Evolutionary conservation across 1,140 invertebrate species (phyloP).

Genomic region (Diorhabda sublineata): DNA sequence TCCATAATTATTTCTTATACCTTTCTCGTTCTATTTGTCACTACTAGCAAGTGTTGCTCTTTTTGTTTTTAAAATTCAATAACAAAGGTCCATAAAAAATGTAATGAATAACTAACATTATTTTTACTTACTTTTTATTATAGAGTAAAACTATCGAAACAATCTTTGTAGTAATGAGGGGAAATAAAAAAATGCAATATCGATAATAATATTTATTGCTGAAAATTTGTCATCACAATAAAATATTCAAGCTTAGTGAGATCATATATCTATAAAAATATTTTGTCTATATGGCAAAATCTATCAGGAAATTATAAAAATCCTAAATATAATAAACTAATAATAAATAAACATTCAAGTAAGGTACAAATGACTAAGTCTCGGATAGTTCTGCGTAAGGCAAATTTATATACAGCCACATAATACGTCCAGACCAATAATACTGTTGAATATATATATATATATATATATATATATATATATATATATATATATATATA

Average conservation of each 20-base stretch:
- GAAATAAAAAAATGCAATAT: not conserved
- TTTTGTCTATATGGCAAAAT: conserved; percentile 11
- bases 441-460: not conserved
- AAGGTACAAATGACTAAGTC: conserved; percentile 41
- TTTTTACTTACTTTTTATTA: no score
- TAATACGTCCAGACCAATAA: conserved; percentile 9
- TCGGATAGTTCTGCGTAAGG: conserved; percentile 10
- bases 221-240: conserved; percentile 27
- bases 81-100: no score
- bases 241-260: conserved; percentile 25
- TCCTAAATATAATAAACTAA: conserved; percentile 31
- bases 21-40: no score
- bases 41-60: no score
- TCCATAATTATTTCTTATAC: no score
- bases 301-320: conserved; percentile 16
- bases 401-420: conserved; percentile 9
- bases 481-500: no score
- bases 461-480: not conserved
- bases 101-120: no score
- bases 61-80: no score
- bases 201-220: conserved; percentile 23
- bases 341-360: conserved; percentile 29
- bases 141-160: no score
- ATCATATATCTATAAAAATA: conserved; percentile 35
- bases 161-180: no score